These are phyloP conservation scores for Lemur catta DNA, from an alignment of 2,797 vertebrate species.

Conservation along the genomic window DNA sequence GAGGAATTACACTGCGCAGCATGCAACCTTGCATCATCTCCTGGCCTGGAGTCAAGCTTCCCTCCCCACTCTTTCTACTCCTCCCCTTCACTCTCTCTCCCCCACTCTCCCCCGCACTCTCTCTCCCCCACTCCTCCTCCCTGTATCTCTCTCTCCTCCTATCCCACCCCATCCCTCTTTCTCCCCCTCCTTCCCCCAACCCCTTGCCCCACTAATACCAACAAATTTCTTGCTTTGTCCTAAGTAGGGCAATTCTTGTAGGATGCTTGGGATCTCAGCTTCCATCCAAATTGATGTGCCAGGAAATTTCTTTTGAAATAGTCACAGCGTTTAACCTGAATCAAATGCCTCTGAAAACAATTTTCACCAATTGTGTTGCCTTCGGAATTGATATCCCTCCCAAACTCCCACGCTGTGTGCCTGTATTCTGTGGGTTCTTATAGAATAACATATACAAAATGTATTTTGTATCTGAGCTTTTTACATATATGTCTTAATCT, in stretches of 20 bases:
- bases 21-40: neutral
- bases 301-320: conserved; percentile 9
- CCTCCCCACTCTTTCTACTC: too few species aligned
- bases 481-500: neutral
- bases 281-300: neutral
- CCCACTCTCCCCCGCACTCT: neutral
- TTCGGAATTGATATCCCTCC: neutral
- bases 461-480: neutral
- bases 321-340: neutral
- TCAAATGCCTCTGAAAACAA: conserved; percentile 25
- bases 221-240: neutral
- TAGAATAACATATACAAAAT: neutral
- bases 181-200: neutral
- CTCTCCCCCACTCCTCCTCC: too few species aligned
- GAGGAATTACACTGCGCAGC: neutral
- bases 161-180: neutral
- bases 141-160: neutral
- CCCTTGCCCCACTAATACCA: neutral
- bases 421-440: neutral
- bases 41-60: neutral
- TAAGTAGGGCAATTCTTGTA: neutral
- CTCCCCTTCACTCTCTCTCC: neutral
- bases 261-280: neutral
- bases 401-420: neutral
- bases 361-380: neutral